Percentiles rank a stretch among this genome's conserved stretches.
phyloP scores from a whole-genome alignment of 1,140 invertebrate species.

The Coptotermes formosanus region DNA sequence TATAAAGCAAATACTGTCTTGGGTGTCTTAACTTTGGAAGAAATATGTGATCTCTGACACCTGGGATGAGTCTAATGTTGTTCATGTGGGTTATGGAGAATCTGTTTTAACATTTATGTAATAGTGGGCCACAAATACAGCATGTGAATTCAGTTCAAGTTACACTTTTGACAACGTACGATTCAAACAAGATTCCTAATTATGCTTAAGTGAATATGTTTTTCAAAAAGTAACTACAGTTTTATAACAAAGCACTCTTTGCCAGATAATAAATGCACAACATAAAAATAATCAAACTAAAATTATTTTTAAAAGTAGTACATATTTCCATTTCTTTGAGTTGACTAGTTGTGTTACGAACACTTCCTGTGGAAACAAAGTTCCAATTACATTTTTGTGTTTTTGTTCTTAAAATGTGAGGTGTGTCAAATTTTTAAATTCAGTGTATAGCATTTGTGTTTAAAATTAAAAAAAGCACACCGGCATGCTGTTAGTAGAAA shows the following conservation, averaged over 20 bases:
- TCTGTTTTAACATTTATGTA: neutral
- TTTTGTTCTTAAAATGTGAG: neutral
- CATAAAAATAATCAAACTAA: neutral
- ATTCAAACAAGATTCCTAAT: neutral
- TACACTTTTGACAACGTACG: neutral
- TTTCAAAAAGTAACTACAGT: neutral
- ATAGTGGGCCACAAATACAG: neutral
- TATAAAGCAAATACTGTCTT: neutral
- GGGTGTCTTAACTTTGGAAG: neutral
- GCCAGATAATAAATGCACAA: neutral
- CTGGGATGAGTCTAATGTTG: too few species aligned
- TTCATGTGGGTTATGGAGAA: too few species aligned
- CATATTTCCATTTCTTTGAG: neutral
- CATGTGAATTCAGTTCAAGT: neutral
- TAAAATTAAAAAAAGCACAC: constrained; percentile 6
- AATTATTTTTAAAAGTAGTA: neutral
- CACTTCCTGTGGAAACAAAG: neutral
- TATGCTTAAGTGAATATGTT: neutral
- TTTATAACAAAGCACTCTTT: neutral
- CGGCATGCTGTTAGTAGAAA: constrained; percentile 21
- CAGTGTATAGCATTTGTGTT: neutral
- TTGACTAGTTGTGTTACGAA: neutral
- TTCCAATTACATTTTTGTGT: neutral
- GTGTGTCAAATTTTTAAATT: neutral
- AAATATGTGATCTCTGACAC: neutral